Percentiles rank a stretch among this genome's conserved stretches.
Conservation (phyloP, 2,797 vertebrate species). For the Silurus lanzhouensis region DNA sequence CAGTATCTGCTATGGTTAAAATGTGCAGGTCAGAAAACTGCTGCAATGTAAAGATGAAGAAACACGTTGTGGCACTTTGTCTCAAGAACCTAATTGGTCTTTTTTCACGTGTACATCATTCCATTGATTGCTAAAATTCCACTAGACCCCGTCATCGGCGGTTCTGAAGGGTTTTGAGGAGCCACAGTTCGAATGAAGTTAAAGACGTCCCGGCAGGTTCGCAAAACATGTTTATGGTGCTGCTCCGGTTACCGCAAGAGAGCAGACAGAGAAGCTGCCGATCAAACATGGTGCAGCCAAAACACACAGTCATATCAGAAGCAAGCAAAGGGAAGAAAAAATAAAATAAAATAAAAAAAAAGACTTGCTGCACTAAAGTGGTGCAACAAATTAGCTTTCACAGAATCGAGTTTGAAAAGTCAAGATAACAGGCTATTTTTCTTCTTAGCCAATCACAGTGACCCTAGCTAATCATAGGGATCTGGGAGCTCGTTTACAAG, state of each 20-base stretch:
- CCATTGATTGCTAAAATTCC: not conserved
- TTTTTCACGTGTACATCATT: not conserved
- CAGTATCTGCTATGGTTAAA: not conserved
- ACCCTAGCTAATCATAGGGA: not conserved
- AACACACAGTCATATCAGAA: not conserved
- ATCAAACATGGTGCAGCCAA: not conserved
- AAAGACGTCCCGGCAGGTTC: not conserved
- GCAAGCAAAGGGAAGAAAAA: not conserved
- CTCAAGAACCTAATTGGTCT: not conserved
- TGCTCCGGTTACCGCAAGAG: no score
- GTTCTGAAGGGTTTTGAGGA: no score
- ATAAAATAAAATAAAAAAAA: not conserved
- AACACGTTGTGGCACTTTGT: not conserved
- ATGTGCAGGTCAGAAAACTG: not conserved
- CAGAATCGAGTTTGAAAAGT: not conserved
- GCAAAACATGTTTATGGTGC: not conserved
- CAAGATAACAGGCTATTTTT: not conserved
- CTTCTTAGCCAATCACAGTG: not conserved
- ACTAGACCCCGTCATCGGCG: no score
- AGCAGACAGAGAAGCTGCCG: not conserved
- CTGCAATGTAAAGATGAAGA: not conserved
- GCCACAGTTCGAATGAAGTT: not conserved
- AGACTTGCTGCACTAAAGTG: not conserved
- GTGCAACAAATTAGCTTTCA: not conserved
- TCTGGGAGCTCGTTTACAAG: not conserved